Conservation (phyloP, 2,113 vertebrate species). For the Sceloporus undulatus region DNA sequence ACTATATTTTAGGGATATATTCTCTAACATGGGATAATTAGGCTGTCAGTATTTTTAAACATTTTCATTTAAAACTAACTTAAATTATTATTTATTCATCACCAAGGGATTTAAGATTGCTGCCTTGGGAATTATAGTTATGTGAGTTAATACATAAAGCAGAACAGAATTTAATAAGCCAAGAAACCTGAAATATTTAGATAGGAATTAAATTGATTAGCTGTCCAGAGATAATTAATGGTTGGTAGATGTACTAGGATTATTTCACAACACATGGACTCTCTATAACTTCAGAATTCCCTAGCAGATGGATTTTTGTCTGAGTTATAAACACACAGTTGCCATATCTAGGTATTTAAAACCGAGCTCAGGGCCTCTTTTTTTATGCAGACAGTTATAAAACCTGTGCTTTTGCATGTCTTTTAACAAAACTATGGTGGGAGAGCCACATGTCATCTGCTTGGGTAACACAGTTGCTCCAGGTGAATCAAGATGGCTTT, state of each 20-base stretch:
- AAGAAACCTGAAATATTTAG: conserved; percentile 57
- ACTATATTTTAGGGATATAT: neutral
- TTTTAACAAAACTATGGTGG: neutral
- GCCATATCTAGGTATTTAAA: conserved; percentile 32
- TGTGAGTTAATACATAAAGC: conserved; percentile 27
- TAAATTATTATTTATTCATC: conserved; percentile 6
- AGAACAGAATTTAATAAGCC: conserved; percentile 41
- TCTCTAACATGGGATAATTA: conserved; percentile 6
- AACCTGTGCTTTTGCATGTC: neutral
- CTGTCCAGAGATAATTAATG: conserved; percentile 61
- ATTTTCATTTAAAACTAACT: conserved; percentile 3
- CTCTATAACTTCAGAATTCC: conserved; percentile 52
- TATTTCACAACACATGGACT: conserved; percentile 39
- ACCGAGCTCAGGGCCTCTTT: conserved; percentile 30
- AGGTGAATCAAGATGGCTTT: neutral
- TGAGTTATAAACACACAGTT: conserved; percentile 23
- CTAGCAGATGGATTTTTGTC: conserved; percentile 34
- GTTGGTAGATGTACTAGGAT: conserved; percentile 39
- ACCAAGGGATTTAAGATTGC: neutral
- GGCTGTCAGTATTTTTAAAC: neutral
- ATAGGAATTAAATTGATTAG: conserved; percentile 62
- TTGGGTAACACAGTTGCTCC: neutral
- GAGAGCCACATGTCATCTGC: neutral
- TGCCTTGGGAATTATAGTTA: conserved; percentile 14
- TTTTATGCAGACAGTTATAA: neutral